Evolutionary conservation across 1,140 invertebrate species (phyloP), one percentile per base, ranked within the genome.

Genomic region (Pseudobourletiella spinata): DNA sequence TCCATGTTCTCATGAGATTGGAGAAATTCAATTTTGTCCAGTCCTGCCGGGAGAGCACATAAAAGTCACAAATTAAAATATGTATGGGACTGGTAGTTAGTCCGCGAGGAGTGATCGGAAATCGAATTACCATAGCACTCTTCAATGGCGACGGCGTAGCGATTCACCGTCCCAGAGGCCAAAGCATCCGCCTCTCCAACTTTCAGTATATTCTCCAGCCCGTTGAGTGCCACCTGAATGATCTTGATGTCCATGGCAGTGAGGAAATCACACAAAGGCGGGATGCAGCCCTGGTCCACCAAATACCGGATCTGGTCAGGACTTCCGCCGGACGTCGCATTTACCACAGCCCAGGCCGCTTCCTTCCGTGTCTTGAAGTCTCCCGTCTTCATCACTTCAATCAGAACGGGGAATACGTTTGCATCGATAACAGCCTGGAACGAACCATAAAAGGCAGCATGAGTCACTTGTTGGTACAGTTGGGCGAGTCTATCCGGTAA

Each of bases 301-400:
- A 78, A 71, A 68, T 84, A 89, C 79, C 84, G 82, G 70, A 98
- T 95, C 79, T 98, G 95, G 71, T 91, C 90, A 1, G 89, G 84
- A 1, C 88, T 90, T 20, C 95, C 95, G 26, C 94, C 94, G 61
- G 91, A 95, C 1, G 94, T 96, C 0, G 94, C 91, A 77, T 98
- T 98, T 1, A 95, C 96, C 55, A 98, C 94, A 4, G 94, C 93
- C 95, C 95, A 98, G 0, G 93, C 93, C 1, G 91, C 94, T 79
- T 98, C 95, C 80, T 97, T 98, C 65, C 92, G 81, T 14, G 93
- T 97, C 78, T 97, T 97, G 72, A 95, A 97, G 69, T 98, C 94
- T 1, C 90, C 91, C 76, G 88, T 89, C 54, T 83, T 83, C 72
- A 98, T 81, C 65, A 97, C 89, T 55, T 93, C 86, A 70, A 98